Evolutionary conservation across 2,888 invertebrate genomes (phyloP).

Genomic region (Reticulitermes lucifugus): DNA sequence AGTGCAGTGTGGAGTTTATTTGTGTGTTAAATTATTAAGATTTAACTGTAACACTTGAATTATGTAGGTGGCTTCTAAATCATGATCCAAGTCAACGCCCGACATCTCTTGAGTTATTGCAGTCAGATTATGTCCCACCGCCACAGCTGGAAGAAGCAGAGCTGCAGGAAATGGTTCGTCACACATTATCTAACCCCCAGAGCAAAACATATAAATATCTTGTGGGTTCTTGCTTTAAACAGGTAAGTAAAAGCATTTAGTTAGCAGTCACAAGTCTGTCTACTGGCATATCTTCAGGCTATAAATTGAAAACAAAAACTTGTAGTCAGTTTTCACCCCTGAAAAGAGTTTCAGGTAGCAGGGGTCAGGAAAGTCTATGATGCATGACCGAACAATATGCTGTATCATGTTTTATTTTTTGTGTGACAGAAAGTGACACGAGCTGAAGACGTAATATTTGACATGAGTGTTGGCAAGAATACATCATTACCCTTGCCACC

Average conservation of each 20-base stretch:
- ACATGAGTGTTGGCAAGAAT: constrained; percentile 69
- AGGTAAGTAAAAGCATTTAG: constrained; percentile 57
- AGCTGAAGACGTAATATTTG: constrained; percentile 86
- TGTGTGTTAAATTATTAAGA: too few species aligned
- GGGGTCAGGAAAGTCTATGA: too few species aligned
- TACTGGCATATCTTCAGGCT: too few species aligned
- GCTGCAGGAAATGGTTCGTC: constrained; percentile 82
- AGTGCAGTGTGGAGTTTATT: too few species aligned
- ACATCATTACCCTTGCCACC: constrained; percentile 59
- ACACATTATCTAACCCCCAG: constrained; percentile 84
- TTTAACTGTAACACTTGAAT: background rate
- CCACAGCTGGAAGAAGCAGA: constrained; percentile 88
- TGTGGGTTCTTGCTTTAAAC: constrained; percentile 71
- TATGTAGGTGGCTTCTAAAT: constrained; percentile 77
- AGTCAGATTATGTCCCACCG: constrained; percentile 86
- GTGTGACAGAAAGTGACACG: constrained; percentile 67
- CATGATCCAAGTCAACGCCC: constrained; percentile 89
- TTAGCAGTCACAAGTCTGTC: background rate
- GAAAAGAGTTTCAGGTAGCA: too few species aligned
- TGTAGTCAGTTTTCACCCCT: too few species aligned
- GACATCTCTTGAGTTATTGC: constrained; percentile 84
- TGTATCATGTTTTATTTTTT: background rate
- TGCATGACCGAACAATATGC: too few species aligned
- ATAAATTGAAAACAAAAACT: too few species aligned
- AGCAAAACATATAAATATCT: constrained; percentile 82